Evolutionary conservation across 2,888 invertebrate species (phyloP).

Genomic region (Dermolepida albohirtum): DNA sequence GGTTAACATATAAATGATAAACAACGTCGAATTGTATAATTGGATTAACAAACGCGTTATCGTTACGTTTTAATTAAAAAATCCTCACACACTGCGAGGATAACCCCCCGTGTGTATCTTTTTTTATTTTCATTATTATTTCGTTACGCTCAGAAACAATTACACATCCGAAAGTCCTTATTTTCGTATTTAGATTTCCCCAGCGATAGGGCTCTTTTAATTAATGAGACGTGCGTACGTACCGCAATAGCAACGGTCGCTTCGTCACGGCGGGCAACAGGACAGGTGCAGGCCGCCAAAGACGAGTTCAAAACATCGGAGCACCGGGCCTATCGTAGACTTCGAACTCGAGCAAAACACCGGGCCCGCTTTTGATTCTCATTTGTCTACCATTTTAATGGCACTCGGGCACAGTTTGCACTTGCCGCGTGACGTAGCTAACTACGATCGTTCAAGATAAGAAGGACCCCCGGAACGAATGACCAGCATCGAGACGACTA

Average conservation of each 20-base stretch:
- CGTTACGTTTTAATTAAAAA: constrained; percentile 28
- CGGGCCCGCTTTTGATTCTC: constrained; percentile 49
- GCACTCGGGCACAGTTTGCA: constrained; percentile 48
- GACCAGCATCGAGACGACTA: constrained; percentile 24
- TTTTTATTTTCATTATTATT: constrained; percentile 35
- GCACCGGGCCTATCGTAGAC: constrained; percentile 48
- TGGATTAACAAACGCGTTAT: constrained; percentile 16
- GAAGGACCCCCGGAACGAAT: constrained; percentile 43
- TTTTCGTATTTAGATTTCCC: constrained; percentile 52
- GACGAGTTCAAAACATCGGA: constrained; percentile 36
- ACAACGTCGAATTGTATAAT: no score
- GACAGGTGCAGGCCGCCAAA: constrained; percentile 50
- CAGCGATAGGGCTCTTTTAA: constrained; percentile 48
- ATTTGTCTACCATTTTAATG: constrained; percentile 50
- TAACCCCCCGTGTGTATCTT: constrained; percentile 28
- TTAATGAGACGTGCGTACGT: constrained; percentile 52
- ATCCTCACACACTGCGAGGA: constrained; percentile 27
- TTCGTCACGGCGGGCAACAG: constrained; percentile 51
- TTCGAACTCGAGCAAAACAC: constrained; percentile 24
- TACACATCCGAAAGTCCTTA: constrained; percentile 47
- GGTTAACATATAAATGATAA: no score
- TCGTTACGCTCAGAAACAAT: constrained; percentile 39
- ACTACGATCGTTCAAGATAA: constrained; percentile 48
- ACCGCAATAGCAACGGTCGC: constrained; percentile 50
- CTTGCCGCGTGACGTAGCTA: constrained; percentile 52